A percentile compares a stretch with the other conserved stretches of the same genome.
Conservation (phyloP, 2,888 invertebrate genomes). For the Hecatera dysodea region DNA sequence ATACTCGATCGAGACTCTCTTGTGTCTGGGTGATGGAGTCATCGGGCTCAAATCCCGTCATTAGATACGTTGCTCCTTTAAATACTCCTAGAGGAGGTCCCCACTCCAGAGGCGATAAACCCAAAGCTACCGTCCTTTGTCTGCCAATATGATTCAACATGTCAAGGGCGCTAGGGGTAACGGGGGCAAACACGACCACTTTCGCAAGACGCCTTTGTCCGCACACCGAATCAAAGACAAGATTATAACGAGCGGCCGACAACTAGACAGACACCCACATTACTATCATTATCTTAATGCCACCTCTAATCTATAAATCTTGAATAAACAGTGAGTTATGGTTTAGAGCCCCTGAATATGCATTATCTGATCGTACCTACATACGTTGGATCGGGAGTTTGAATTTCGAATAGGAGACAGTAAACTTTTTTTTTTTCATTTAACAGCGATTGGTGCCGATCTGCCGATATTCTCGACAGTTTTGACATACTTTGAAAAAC, state of each 20-base stretch:
- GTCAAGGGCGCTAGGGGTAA: conserved; percentile 73
- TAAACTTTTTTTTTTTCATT: not conserved
- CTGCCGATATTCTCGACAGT: not conserved
- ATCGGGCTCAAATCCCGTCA: not conserved
- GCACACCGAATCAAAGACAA: conserved; percentile 56
- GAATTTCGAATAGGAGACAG: not conserved
- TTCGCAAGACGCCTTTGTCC: conserved; percentile 76
- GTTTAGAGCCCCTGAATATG: conserved; percentile 56
- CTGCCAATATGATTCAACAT: conserved; percentile 71
- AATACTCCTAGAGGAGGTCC: not conserved
- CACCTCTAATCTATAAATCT: conserved; percentile 73
- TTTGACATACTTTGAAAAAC: no score
- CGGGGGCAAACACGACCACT: conserved; percentile 72
- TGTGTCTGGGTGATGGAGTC: no score
- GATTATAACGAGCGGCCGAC: conserved; percentile 60
- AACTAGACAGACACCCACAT: conserved; percentile 63
- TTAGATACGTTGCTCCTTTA: not conserved
- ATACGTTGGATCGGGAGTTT: conserved; percentile 20
- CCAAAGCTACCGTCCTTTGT: conserved; percentile 58
- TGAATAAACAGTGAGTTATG: conserved; percentile 71
- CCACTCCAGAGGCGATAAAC: conserved; percentile 7
- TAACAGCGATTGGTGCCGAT: not conserved
- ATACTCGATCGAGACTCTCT: no score
- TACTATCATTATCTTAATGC: conserved; percentile 68
- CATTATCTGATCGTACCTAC: conserved; percentile 61